Evolutionary conservation across 2,888 invertebrate species (phyloP), one percentile per base, ranked within the genome.

Genomic region (Steinernema carpocapsae): DNA sequence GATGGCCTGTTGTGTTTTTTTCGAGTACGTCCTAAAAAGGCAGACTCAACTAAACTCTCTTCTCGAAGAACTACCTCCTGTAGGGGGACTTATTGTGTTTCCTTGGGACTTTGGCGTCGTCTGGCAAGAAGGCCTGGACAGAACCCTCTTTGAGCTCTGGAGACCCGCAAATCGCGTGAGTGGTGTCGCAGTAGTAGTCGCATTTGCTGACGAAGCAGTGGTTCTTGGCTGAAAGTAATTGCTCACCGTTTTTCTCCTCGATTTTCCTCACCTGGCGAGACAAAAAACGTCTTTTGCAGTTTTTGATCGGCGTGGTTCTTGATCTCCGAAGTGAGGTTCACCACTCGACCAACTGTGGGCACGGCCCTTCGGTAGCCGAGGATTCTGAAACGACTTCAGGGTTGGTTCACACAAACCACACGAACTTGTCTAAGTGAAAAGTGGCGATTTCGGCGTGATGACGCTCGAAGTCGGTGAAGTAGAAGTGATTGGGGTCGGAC

Each of bases 371-470:
- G 92, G 90, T 95, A 97, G 70, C 94, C 96, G 79, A 97, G 90
- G 83, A 96, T 90, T 90, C 97, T 96, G 90, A 46, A n/a, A n/a
- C n/a, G 87, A 82, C 37, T 37, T 6, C 10, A n/a, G n/a, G n/a
- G n/a, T n/a, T n/a, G n/a, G n/a, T n/a, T n/a, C n/a, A n/a, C n/a
- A n/a, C n/a, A 7, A 3, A 12, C 24, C 4, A 22, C 22, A 64
- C 90, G 90, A 90, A 95, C 95, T 94, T 94, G 91, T 97, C 97
- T 84, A 99, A 91, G 90, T 99, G 97, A 90, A 95, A 99, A 79
- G 97, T 94, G 73, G 97, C 97, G 87, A 99, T 97, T 91, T 99
- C 99, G 73, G 97, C 95, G 86, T 94, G 94, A 90, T 97, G 97
- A 80, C 97, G 91, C 90, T 99, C 97, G 89, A 93, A 97, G 90